Evolutionary conservation across 2,113 vertebrate species (phyloP), one percentile per base, ranked within the genome.

Genomic region (Anhinga rufa): DNA sequence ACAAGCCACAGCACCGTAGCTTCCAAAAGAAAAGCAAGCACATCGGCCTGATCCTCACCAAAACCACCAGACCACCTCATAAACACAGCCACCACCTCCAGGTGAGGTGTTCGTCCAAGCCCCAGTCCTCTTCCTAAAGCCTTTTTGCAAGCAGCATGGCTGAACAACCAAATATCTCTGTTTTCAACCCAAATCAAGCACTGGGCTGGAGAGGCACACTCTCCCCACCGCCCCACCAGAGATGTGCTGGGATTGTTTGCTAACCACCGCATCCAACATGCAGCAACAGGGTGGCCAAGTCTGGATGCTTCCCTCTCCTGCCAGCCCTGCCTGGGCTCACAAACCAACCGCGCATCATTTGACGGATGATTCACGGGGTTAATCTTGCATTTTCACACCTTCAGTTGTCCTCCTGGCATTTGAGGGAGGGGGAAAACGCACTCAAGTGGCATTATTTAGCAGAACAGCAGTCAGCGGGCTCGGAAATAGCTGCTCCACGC

Each of bases 371-470:
- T 90, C 82, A 18, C 60, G 0, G 68, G 90, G 95, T 91, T 88
- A 90, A 93, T 83, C 75, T 88, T 2, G 2, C 52, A 12, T 55
- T 86, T 91, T 93, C 93, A 80, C 95, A 92, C 95, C 80, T 93
- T 72, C 10, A 3, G 12, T 22, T 57, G 54, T 55, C 57, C 71
- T 86, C 54, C 75, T 13, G 62, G 66, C 42, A 24, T 74, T 29
- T 7, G 52, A 76, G 40, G 68, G 38, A 57, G 48, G 75, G 40
- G 18, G 22, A 62, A 80, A 32, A 60, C 0, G 0, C 57, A 7
- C 74, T 89, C 87, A 24, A 20, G 78, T 3, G 0, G 61, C 2
- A 20, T 44, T 64, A 76, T 52, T 94, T 36, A 69, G 74, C 82
- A 92, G 72, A 92, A 20, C 44, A 82, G 65, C 84, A 20, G 81